Evolutionary conservation across 2,888 invertebrate species (phyloP).

Genomic region (Andrena hattorfiana): DNA sequence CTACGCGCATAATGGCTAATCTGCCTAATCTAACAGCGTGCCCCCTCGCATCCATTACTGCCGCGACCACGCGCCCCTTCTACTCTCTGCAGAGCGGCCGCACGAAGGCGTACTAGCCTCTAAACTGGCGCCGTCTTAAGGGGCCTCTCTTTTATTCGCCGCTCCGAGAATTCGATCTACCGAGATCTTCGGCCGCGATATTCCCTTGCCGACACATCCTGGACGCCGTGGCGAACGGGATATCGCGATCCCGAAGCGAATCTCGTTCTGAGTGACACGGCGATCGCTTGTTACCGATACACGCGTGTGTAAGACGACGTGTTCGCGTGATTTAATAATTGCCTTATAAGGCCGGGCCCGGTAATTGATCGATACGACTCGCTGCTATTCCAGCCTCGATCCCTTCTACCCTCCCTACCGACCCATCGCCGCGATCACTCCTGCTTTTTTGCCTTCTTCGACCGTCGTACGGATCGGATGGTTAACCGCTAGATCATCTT

Average conservation of each 20-base stretch:
- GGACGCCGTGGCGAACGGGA: slow-evolving; percentile 43
- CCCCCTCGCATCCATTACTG: slow-evolving; percentile 40
- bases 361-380: slow-evolving; percentile 67
- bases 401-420: not conserved
- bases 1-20: slow-evolving; percentile 45
- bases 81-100: not conserved
- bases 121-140: slow-evolving; percentile 49
- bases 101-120: slow-evolving; percentile 10
- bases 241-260: slow-evolving; percentile 63
- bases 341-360: slow-evolving; percentile 61
- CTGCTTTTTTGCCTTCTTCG: slow-evolving; percentile 17
- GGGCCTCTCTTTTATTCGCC: slow-evolving; percentile 52
- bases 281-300: slow-evolving; percentile 72
- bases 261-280: slow-evolving; percentile 63
- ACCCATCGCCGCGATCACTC: not conserved
- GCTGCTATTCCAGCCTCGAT: slow-evolving; percentile 30
- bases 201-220: slow-evolving; percentile 57
- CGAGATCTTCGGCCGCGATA: slow-evolving; percentile 50
- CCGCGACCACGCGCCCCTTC: slow-evolving; percentile 36
- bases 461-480: slow-evolving; percentile 22
- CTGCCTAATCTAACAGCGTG: slow-evolving; percentile 50
- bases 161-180: slow-evolving; percentile 60
- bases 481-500: slow-evolving; percentile 55
- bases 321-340: slow-evolving; percentile 72
- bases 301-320: slow-evolving; percentile 67